Conservation (phyloP, 2,888 invertebrate species). For the Ypsolopha sequella region DNA sequence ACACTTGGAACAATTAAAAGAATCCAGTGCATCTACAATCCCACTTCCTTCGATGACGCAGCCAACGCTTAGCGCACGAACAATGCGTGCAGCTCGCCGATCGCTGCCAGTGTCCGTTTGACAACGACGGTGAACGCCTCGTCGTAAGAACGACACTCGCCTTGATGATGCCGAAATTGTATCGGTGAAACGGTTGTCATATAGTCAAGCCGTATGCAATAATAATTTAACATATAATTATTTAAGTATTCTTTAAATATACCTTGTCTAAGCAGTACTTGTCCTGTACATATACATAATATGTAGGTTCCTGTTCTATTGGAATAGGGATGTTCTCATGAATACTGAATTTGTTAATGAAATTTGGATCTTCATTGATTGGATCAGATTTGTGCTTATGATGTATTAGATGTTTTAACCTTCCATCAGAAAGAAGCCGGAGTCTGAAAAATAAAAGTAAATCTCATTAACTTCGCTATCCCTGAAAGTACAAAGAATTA, state of each 20-base stretch:
- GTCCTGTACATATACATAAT: conserved; percentile 79
- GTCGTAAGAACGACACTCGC: too few relatives aligned
- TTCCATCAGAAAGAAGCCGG: conserved; percentile 77
- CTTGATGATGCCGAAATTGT: too few relatives aligned
- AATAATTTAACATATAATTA: too few relatives aligned
- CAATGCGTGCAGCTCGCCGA: too few relatives aligned
- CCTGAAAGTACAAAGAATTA: conserved; percentile 3
- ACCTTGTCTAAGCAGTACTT: conserved; percentile 89
- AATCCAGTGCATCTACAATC: too few relatives aligned
- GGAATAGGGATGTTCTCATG: conserved; percentile 47
- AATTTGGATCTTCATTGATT: conserved; percentile 38
- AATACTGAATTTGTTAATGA: conserved; percentile 32
- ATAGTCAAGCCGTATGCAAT: too few relatives aligned
- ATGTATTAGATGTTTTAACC: conserved; percentile 79
- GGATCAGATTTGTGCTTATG: conserved; percentile 61
- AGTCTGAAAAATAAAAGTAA: conserved; percentile 46
- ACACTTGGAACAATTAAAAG: too few relatives aligned
- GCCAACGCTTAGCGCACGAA: too few relatives aligned
- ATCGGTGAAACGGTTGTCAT: too few relatives aligned
- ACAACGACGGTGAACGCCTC: too few relatives aligned
- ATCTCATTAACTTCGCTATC: background rate
- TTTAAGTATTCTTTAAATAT: conserved; percentile 10
- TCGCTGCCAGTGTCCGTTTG: too few relatives aligned
- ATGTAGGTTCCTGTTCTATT: conserved; percentile 66
- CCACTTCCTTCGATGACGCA: too few relatives aligned